Conservation (phyloP, 2,888 invertebrate genomes). For the Athalia rosae region DNA sequence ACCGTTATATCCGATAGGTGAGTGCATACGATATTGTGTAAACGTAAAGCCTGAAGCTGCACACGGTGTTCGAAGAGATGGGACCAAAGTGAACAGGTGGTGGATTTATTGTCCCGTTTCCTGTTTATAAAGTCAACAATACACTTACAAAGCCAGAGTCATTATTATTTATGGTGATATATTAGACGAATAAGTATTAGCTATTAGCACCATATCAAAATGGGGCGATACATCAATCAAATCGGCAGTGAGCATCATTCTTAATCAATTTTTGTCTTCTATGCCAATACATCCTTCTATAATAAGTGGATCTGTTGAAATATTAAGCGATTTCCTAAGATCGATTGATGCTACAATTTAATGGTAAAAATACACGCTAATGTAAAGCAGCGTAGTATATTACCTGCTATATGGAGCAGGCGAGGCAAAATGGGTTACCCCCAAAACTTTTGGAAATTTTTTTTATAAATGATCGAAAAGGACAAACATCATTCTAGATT, state of each 20-base stretch:
- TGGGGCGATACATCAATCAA: constrained; percentile 20
- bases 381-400: too few relatives aligned
- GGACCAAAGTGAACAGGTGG: constrained; percentile 44
- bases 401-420: too few relatives aligned
- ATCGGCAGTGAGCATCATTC: constrained; percentile 11
- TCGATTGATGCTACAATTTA: neutral
- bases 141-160: constrained; percentile 38
- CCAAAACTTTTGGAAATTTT: too few relatives aligned
- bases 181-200: constrained; percentile 43
- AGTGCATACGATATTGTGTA: constrained; percentile 18
- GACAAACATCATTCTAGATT: too few relatives aligned
- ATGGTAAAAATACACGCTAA: neutral
- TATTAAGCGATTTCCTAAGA: neutral
- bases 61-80: constrained; percentile 23
- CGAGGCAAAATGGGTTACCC: too few relatives aligned
- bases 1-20: constrained; percentile 30
- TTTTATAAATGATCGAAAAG: too few relatives aligned
- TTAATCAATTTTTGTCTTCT: constrained; percentile 12
- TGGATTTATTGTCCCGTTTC: constrained; percentile 29
- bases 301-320: neutral
- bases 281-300: constrained; percentile 29
- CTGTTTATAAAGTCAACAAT: constrained; percentile 40
- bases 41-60: constrained; percentile 16
- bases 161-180: constrained; percentile 41
- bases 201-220: constrained; percentile 4